Conservation (phyloP, 2,797 vertebrate species). For the Phaenicophaeus curvirostris region DNA sequence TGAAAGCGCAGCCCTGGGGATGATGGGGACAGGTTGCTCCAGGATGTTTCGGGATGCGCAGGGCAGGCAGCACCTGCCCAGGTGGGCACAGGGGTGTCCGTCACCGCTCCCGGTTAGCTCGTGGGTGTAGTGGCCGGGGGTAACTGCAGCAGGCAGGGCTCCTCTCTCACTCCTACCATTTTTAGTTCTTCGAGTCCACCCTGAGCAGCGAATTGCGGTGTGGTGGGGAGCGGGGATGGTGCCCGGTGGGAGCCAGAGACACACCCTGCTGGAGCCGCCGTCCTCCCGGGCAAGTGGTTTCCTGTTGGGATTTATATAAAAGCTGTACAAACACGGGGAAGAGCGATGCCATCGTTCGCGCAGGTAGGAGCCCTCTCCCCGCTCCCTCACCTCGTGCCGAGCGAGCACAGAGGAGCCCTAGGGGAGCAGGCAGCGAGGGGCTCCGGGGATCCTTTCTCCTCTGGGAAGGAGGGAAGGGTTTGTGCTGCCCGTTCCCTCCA, state of each 20-base stretch:
- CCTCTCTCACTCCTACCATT: constrained; percentile 34
- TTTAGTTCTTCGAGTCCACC: constrained; percentile 44
- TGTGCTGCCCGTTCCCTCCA: background rate
- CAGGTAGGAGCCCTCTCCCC: constrained; percentile 22
- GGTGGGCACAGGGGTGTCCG: background rate
- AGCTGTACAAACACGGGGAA: background rate
- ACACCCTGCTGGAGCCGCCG: background rate
- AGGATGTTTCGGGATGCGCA: fast-evolving
- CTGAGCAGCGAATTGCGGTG: constrained; percentile 35
- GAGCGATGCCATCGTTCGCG: background rate
- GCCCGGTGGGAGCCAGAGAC: background rate
- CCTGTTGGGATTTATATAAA: constrained; percentile 1
- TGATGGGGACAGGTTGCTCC: background rate
- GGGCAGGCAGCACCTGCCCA: background rate
- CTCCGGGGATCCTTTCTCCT: background rate
- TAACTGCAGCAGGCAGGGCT: constrained; percentile 28
- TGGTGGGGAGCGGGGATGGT: background rate
- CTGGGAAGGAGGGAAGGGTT: background rate
- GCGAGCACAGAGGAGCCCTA: background rate
- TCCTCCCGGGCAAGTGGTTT: background rate
- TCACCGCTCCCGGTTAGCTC: background rate
- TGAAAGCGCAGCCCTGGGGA: background rate
- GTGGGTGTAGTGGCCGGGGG: constrained; percentile 69
- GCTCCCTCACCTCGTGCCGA: background rate
- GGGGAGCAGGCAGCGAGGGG: background rate